phyloP scores from a whole-genome alignment of 2,888 invertebrate genomes.

The Carcina quercana region DNA sequence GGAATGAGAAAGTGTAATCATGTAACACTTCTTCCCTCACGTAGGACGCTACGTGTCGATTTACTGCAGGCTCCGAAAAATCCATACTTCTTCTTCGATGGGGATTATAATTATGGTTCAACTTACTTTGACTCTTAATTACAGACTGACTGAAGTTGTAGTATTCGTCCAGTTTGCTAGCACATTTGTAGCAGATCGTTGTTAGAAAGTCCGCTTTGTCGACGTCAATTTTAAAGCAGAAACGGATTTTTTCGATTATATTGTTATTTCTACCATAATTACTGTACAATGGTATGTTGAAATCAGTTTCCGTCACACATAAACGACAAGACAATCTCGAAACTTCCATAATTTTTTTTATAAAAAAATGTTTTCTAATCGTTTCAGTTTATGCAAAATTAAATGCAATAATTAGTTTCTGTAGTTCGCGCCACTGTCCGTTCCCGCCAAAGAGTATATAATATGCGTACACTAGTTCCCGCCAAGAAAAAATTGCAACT shows the following conservation, averaged over 20 bases:
- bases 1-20: constrained; percentile 55
- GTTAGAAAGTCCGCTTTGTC: constrained; percentile 45
- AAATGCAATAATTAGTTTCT: neutral
- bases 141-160: constrained; percentile 46
- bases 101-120: constrained; percentile 21
- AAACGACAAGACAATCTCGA: constrained; percentile 48
- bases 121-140: constrained; percentile 42
- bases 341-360: constrained; percentile 37
- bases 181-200: constrained; percentile 56
- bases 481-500: too few relatives aligned
- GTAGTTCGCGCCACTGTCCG: neutral
- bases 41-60: constrained; percentile 43
- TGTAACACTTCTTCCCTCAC: constrained; percentile 49
- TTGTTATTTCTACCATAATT: constrained; percentile 42
- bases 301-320: constrained; percentile 51
- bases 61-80: constrained; percentile 17
- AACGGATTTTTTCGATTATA: constrained; percentile 50
- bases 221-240: constrained; percentile 48
- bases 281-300: constrained; percentile 51
- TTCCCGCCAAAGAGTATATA: too few relatives aligned
- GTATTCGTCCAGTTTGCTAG: constrained; percentile 50
- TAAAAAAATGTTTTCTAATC: constrained; percentile 21
- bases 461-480: too few relatives aligned
- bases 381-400: constrained; percentile 17
- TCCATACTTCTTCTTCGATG: constrained; percentile 25